Percentiles rank a stretch among this genome's conserved stretches.
Conservation (phyloP, 2,797 vertebrate genomes). For the Luscinia megarhynchos region DNA sequence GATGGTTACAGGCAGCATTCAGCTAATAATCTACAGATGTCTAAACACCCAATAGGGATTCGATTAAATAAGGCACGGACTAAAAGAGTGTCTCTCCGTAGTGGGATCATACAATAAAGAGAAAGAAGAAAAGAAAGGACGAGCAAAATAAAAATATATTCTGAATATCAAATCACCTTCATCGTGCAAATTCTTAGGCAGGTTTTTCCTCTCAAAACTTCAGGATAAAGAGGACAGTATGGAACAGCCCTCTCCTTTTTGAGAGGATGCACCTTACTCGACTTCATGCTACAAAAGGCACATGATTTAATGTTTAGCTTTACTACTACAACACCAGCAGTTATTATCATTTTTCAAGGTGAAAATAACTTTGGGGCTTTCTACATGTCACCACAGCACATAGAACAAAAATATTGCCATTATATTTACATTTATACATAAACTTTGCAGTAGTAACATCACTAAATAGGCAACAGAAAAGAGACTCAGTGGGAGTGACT, state of each 20-base stretch:
- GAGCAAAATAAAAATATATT: not conserved
- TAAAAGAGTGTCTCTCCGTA: not conserved
- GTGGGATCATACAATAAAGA: not conserved
- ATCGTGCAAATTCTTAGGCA: not conserved
- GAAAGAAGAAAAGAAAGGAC: not conserved
- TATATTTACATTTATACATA: not conserved
- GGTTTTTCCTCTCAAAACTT: not conserved
- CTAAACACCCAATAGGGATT: not conserved
- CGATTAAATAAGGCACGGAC: not conserved
- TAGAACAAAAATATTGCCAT: not conserved
- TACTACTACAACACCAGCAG: not conserved
- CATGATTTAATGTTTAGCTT: not conserved
- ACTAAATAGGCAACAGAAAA: not conserved
- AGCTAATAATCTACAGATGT: not conserved
- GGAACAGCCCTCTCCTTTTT: not conserved
- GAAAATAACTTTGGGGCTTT: not conserved
- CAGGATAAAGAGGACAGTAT: not conserved
- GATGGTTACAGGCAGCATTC: not conserved
- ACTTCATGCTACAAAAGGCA: not conserved
- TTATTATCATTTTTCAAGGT: not conserved
- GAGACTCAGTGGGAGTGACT: not conserved
- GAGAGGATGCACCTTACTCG: not conserved
- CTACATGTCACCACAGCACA: not conserved
- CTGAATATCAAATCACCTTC: not conserved
- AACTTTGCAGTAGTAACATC: not conserved